Evolutionary conservation across 2,888 invertebrate species (phyloP).

Genomic region (Drosophila antonietae): DNA sequence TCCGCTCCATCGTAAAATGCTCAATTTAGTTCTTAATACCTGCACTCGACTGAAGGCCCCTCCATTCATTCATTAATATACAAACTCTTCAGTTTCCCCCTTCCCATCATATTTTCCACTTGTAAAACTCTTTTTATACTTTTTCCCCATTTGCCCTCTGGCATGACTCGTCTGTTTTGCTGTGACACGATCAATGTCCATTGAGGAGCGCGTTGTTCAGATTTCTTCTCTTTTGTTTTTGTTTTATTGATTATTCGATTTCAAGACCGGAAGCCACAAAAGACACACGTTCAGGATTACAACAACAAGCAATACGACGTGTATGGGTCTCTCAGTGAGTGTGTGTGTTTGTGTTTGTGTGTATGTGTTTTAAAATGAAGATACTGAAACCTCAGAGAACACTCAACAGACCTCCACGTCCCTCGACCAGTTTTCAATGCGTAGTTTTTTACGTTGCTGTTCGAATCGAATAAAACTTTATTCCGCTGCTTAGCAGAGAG

Average conservation of each 20-base stretch:
- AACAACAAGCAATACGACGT: conserved; percentile 16
- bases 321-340: not conserved
- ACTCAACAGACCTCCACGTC: conserved; percentile 10
- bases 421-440: conserved; percentile 54
- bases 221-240: conserved; percentile 9
- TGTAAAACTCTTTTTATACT: conserved; percentile 6
- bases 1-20: not conserved
- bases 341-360: not conserved
- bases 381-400: conserved; percentile 44
- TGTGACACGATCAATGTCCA: conserved; percentile 66
- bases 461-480: conserved; percentile 48
- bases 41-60: conserved; percentile 8
- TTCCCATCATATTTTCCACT: conserved; percentile 22
- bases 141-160: not conserved
- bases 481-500: conserved; percentile 20
- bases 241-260: conserved; percentile 66
- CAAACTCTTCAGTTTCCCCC: conserved; percentile 16
- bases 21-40: conserved; percentile 6
- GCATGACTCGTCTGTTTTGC: conserved; percentile 41
- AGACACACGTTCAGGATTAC: conserved; percentile 59
- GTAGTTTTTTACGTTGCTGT: conserved; percentile 30
- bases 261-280: conserved; percentile 74
- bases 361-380: conserved; percentile 32
- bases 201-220: conserved; percentile 45
- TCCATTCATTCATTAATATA: conserved; percentile 17